A percentile compares a stretch with the other conserved stretches of the same genome.
Evolutionary conservation across 2,113 vertebrate species (phyloP).

Genomic region (Mugil cephalus): DNA sequence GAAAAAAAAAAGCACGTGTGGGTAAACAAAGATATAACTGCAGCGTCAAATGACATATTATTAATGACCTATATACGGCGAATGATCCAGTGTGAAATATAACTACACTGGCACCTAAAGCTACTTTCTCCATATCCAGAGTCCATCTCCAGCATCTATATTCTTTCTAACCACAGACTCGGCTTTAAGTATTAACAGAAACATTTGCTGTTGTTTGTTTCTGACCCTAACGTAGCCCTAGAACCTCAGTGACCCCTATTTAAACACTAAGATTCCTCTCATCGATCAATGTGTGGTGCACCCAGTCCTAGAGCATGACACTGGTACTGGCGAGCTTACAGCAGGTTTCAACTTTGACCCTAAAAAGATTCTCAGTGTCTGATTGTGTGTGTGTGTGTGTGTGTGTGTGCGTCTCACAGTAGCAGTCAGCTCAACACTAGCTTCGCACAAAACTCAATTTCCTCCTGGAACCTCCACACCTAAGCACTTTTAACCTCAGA

Average conservation of each 20-base stretch:
- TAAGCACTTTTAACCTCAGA: conserved; percentile 70
- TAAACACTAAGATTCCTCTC: conserved; percentile 69
- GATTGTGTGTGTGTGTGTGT: conserved; percentile 41
- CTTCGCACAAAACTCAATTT: conserved; percentile 67
- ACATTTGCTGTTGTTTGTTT: conserved; percentile 71
- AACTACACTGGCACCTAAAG: background rate
- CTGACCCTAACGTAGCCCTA: conserved; percentile 46
- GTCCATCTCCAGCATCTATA: conserved; percentile 46
- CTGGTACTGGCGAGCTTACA: conserved; percentile 59
- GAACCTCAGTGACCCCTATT: conserved; percentile 80
- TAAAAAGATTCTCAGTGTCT: conserved; percentile 58
- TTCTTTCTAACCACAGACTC: conserved; percentile 58
- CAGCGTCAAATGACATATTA: conserved; percentile 27
- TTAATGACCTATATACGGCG: conserved; percentile 26
- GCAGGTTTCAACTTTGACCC: conserved; percentile 68
- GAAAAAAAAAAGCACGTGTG: conserved; percentile 13
- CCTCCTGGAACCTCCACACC: conserved; percentile 48
- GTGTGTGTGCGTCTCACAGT: conserved; percentile 32
- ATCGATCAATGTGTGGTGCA: conserved; percentile 75
- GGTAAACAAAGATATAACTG: conserved; percentile 23
- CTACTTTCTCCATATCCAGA: conserved; percentile 7
- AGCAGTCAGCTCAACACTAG: conserved; percentile 49
- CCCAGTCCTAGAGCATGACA: conserved; percentile 57
- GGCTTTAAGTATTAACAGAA: conserved; percentile 62
- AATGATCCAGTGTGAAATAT: conserved; percentile 23